Evolutionary conservation across 1,140 invertebrate species (phyloP), one percentile per base, ranked within the genome.

Genomic region (Drosophila kanapiae): DNA sequence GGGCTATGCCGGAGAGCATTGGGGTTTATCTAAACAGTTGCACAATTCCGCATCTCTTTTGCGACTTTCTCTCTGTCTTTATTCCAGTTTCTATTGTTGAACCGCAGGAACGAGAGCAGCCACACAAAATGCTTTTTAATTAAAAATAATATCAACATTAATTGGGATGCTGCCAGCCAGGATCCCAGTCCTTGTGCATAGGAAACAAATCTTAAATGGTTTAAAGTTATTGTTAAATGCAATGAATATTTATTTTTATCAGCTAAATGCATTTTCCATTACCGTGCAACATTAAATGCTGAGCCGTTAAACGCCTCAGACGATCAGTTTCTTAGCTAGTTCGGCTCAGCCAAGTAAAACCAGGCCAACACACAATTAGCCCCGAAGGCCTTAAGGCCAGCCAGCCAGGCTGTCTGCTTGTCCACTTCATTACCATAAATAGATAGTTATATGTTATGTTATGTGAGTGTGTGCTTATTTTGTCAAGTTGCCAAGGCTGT

Each of bases 111-210:
- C 64, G 51, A 40, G 64, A 78, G 53, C 69, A 78, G 62, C 54
- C 23, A 43, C 27, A 29, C 18, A 29, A 81, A 85, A 84, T 78
- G 75, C 51, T 81, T 85, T 85, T 85, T 85, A 85, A 85, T 85
- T 85, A 85, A 85, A 85, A 85, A 81, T 85, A 78, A 85, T 81
- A 85, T 85, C 78, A 70, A 78, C 82, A 68, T 85, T 80, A 78
- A 80, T 77, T 60, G 60, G 51, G 60, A 71, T 35, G 62, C 53
- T 23, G 23, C 23, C 23, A 23, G 23, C 1, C 64, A 65, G 51
- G 63, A 48, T 14, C 11, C n/a, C 29, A 33, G 47, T 35, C 33
- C 33, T 48, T 48, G 16, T 10, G 13, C 14, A n/a, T 10, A 6
- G n/a, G 8, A 29, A 27, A 18, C 8, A 38, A 9, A 35, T 35